Conservation (phyloP, 2,888 invertebrate genomes). For the Drosophila kuntzei region DNA sequence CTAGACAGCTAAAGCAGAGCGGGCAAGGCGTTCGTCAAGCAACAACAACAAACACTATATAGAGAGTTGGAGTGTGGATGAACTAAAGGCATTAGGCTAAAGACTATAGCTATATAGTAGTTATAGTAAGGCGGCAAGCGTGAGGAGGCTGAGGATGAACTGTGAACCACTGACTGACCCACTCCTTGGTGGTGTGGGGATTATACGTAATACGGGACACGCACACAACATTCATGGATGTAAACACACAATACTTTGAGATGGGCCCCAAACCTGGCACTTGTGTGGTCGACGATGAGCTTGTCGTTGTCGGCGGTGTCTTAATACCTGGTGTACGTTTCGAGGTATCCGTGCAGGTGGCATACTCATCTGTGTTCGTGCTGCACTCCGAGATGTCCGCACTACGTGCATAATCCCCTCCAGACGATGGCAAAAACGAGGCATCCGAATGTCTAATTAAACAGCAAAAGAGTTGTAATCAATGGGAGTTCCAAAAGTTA, state of each 20-base stretch:
- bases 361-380: slow-evolving; percentile 93
- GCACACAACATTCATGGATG: slow-evolving; percentile 50
- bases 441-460: slow-evolving; percentile 66
- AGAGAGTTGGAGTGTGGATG: slow-evolving; percentile 56
- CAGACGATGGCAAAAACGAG: slow-evolving; percentile 54
- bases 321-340: slow-evolving; percentile 87
- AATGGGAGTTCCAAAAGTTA: neutral
- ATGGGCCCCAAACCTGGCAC: slow-evolving; percentile 85
- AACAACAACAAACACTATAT: slow-evolving; percentile 82
- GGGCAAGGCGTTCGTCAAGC: slow-evolving; percentile 84
- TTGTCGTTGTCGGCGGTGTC: slow-evolving; percentile 86
- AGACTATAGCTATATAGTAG: slow-evolving; percentile 2
- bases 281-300: slow-evolving; percentile 86
- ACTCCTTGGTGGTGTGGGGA: slow-evolving; percentile 2
- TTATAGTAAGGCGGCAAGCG: slow-evolving; percentile 38
- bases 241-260: slow-evolving; percentile 42
- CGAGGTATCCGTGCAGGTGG: slow-evolving; percentile 93
- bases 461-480: neutral
- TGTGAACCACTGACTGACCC: slow-evolving; percentile 36
- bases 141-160: slow-evolving; percentile 14
- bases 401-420: slow-evolving; percentile 86
- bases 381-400: slow-evolving; percentile 94
- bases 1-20: slow-evolving; percentile 70
- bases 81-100: slow-evolving; percentile 48
- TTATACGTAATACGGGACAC: slow-evolving; percentile 19